Evolutionary conservation across 2,888 invertebrate species (phyloP).

Genomic region (Phengaris alcon): DNA sequence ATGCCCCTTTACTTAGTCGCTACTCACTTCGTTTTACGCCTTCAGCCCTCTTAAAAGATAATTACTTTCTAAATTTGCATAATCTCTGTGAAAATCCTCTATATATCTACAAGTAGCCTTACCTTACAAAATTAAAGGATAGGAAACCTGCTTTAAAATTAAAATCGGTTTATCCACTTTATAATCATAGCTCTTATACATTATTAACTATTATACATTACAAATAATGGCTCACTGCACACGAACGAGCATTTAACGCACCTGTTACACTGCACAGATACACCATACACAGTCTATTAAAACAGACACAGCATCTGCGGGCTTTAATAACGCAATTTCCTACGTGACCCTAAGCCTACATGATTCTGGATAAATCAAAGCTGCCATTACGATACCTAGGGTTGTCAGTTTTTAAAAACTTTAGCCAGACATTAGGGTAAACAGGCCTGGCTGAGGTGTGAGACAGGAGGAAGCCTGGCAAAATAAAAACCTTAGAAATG

Average conservation of each 20-base stretch:
- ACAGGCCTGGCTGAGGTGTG: background rate
- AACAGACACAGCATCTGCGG: slow-evolving; percentile 30
- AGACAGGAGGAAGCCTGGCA: background rate
- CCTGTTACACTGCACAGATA: slow-evolving; percentile 41
- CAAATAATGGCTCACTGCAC: background rate
- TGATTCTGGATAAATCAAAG: slow-evolving; percentile 36
- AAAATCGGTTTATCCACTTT: background rate
- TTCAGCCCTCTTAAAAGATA: background rate
- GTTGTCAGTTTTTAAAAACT: background rate
- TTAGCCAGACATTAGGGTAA: background rate
- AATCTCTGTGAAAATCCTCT: background rate
- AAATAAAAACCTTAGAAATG: no score
- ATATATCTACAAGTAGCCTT: background rate
- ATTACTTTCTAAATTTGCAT: background rate
- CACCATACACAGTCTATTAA: slow-evolving; percentile 32
- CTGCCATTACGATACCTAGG: slow-evolving; percentile 1
- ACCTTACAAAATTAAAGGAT: background rate
- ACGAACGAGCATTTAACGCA: slow-evolving; percentile 34
- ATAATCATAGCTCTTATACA: background rate
- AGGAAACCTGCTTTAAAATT: background rate
- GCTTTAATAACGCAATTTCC: slow-evolving; percentile 37
- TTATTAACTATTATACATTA: background rate
- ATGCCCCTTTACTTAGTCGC: background rate
- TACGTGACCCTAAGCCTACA: slow-evolving; percentile 37
- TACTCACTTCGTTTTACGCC: no score